Base-by-base conservation (phyloP, 2,888 invertebrate genomes). In the Oscheius myriophilus region DNA sequence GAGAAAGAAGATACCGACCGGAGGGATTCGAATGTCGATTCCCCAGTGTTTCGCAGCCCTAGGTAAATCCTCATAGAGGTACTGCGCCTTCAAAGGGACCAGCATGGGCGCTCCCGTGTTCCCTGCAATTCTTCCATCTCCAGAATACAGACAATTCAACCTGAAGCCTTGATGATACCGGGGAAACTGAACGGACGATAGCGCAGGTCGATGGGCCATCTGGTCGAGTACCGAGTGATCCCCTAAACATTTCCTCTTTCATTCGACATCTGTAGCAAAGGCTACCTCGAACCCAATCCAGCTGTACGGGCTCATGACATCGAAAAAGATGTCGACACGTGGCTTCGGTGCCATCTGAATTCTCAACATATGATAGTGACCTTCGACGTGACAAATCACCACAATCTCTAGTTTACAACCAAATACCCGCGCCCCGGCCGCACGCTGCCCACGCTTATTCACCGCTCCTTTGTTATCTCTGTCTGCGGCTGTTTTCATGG, bases 281-380 rank as follows among this genome's bases (percentile, higher is more conserved):
- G 18, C 9, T 21, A 67, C 61, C 53, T 67, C 67, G 25, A 67
- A 67, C 9, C 41, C 61, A 42, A 59, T 16, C 42, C 42, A 67
- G 51, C 67, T 67, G 61, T 67, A 67, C 2, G 67, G 67, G 43
- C 61, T 61, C 25, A 67, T 61, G 26, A 67, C 61, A 25, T 61
- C 61, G 39, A 45, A 67, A 53, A 67, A 67, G 45, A 67, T 45
- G 46, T 67, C 67, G 23, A 67, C 25, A 4, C 59, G 54, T n/a
- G 42, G 53, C 25, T 63, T 63, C 63, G 49, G 16, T 33, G 4
- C 33, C 33, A 33, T 33, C 33, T 33, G 9, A 33, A 33, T 9
- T 6, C 4, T 33, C 33, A 33, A 33, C 3, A 33, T 33, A 33
- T 33, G 33, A 23, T 25, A 16, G 26, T 25, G 58, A 58, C 58